Percentiles rank a stretch among this genome's conserved stretches.
These are phyloP conservation scores for Limenitis camilla DNA, from an alignment of 2,888 invertebrate genomes.

Conservation along the genomic window DNA sequence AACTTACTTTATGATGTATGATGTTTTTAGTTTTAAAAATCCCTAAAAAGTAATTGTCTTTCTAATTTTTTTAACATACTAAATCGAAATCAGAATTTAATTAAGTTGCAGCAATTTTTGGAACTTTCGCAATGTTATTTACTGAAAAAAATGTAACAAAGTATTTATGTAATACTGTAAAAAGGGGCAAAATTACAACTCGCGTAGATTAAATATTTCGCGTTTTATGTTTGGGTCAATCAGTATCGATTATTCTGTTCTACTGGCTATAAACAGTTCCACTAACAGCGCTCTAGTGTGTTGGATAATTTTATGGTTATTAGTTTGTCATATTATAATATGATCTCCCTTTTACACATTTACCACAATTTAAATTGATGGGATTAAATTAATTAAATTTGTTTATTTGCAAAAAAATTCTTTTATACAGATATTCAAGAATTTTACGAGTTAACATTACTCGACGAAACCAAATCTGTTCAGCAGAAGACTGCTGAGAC, in stretches of 20 bases:
- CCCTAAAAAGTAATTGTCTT: too few relatives aligned
- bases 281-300: neutral
- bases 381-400: neutral
- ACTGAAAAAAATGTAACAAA: neutral
- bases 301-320: neutral
- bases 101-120: too few relatives aligned
- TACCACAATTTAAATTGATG: neutral
- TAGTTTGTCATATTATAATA: too few relatives aligned
- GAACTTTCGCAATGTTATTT: too few relatives aligned
- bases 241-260: conserved; percentile 21
- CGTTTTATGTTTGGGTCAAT: conserved; percentile 17
- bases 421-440: conserved; percentile 94
- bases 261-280: conserved; percentile 10
- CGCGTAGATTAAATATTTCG: neutral
- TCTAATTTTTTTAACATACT: too few relatives aligned
- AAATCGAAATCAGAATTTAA: too few relatives aligned
- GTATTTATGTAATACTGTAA: too few relatives aligned
- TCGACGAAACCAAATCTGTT: conserved; percentile 95
- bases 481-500: conserved; percentile 98
- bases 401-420: neutral
- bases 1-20: too few relatives aligned
- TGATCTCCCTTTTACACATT: neutral
- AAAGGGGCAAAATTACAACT: too few relatives aligned
- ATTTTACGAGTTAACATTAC: conserved; percentile 96
- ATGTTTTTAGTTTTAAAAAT: too few relatives aligned